Base-by-base conservation (phyloP, 2,888 invertebrate genomes). In the Leistus spinibarbis region DNA sequence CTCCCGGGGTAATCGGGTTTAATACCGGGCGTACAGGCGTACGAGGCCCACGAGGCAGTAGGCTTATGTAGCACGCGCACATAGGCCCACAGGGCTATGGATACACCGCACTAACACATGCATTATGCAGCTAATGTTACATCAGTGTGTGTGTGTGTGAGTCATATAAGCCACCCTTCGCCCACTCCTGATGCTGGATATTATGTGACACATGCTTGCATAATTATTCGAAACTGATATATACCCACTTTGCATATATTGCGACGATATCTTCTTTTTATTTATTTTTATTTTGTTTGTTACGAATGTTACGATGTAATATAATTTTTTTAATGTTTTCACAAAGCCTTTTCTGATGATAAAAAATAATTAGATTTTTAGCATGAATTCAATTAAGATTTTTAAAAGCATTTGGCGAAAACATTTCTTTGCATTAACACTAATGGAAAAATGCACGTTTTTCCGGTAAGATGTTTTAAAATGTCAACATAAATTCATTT, bases 381-480 rank as follows among this genome's bases (percentile, higher is more conserved):
- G 19, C 3, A 16, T 22, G 20, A 62, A 19, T 62, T 62, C 24
- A 22, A 62, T 23, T 62, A 23, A 62, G 24, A 24, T 23, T 62
- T 62, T 62, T 62, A 62, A 62, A 62, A 62, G 62, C 62, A 20
- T 22, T 62, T 20, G n/a, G 20, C 62, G 62, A 62, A 22, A 62
- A 23, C 5, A n/a, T 62, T 40, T 10, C 27, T 7, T 27, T 27
- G 9, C 40, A n/a, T 60, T n/a, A 62, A n/a, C 13, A 62, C 20
- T 62, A 62, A 62, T 62, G 62, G 24, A 62, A 62, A 62, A 62
- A 23, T 23, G 22, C 19, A 16, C 19, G 7, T 40, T 7, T 40
- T 13, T 40, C 13, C 13, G 1, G 1, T 13, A 2, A 24, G n/a
- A n/a, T n/a, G n/a, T 24, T 40, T 40, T 40, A 40, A 62, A 62